These are phyloP conservation scores for Conistra vaccinii DNA, from an alignment of 2,888 invertebrate species.

Conservation along the genomic window DNA sequence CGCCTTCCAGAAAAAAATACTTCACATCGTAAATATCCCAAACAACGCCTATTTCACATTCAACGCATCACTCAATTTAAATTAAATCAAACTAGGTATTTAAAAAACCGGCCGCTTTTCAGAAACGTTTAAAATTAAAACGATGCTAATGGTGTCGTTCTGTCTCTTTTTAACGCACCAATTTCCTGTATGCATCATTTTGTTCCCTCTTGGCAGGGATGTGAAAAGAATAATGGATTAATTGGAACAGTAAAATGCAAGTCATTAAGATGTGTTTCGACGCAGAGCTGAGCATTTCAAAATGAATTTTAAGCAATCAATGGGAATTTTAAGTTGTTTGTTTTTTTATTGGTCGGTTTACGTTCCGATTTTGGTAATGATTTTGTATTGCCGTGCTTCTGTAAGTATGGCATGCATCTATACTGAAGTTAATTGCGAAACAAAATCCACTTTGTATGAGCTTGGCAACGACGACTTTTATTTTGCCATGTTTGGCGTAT, in stretches of 20 bases:
- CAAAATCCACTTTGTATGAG: not conserved
- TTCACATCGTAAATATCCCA: constrained; percentile 42
- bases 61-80: constrained; percentile 72
- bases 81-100: constrained; percentile 67
- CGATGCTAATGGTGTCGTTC: constrained; percentile 65
- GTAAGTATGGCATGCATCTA: not conserved
- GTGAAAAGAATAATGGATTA: constrained; percentile 73
- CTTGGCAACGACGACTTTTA: not conserved
- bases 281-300: constrained; percentile 58
- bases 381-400: constrained; percentile 3
- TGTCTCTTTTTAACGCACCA: constrained; percentile 58
- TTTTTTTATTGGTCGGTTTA: constrained; percentile 25
- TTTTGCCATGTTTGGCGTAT: not conserved
- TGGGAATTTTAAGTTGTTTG: constrained; percentile 29
- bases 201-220: constrained; percentile 64
- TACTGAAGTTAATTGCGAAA: not conserved
- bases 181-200: constrained; percentile 45
- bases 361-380: constrained; percentile 15
- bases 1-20: constrained; percentile 22
- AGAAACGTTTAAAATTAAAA: constrained; percentile 68
- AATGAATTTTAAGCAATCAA: constrained; percentile 59
- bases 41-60: constrained; percentile 67
- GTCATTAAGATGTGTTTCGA: constrained; percentile 70
- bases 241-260: constrained; percentile 69
- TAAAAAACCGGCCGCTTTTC: constrained; percentile 69